Conservation (phyloP, 2,797 vertebrate species). For the Sciurus vulgaris region DNA sequence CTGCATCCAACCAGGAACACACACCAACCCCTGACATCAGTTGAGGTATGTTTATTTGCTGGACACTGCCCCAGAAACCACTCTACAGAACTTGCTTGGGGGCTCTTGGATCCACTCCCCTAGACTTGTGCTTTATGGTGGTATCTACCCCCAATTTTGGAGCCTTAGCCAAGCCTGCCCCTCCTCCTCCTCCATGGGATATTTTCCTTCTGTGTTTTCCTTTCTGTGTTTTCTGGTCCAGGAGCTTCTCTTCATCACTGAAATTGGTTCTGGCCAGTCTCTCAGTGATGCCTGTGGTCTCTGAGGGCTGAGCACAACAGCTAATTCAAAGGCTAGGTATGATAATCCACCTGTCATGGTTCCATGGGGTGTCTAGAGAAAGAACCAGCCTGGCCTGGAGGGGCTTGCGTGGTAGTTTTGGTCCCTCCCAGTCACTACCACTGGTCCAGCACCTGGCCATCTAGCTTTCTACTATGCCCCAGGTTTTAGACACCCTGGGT, state of each 20-base stretch:
- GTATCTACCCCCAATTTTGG: not conserved
- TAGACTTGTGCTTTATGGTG: not conserved
- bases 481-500: not conserved
- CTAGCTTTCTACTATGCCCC: not conserved
- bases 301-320: not conserved
- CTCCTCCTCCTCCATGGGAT: rapidly evolving
- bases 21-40: not conserved
- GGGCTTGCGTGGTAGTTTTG: not conserved
- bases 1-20: not conserved
- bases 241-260: too few relatives aligned
- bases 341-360: not conserved
- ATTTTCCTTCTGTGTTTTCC: not conserved
- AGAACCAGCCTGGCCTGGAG: not conserved
- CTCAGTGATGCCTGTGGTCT: not conserved
- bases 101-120: not conserved
- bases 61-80: not conserved
- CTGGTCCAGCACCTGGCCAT: not conserved
- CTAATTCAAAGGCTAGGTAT: too few relatives aligned
- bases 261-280: not conserved
- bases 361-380: not conserved
- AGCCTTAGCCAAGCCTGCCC: too few relatives aligned
- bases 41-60: not conserved
- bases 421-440: not conserved
- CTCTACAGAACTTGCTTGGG: not conserved
- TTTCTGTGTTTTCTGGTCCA: too few relatives aligned